Evolutionary conservation across 1,140 invertebrate species (phyloP), one percentile per base, ranked within the genome.

Genomic region (Muscidifurax raptorellus): DNA sequence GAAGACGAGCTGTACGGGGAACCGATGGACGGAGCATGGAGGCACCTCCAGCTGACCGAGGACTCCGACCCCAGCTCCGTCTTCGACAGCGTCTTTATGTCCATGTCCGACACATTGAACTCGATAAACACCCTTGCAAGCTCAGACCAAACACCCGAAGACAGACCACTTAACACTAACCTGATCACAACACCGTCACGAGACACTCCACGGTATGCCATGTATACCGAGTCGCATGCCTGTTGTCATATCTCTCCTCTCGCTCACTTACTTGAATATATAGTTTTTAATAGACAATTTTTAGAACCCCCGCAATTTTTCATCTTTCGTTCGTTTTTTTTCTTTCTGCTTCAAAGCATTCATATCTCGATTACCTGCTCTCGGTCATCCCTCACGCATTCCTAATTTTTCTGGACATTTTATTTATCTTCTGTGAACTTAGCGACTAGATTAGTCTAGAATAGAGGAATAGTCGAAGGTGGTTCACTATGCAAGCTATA

Each of bases 81-180:
- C 87, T 93, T 93, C 88, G 91, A 93, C 89, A 93, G 92, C 82
- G 92, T 93, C 87, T 90, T 93, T 90, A 92, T 93, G 90, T 93
- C 92, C 83, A 91, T 93, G 90, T 93, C 92, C 86, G 92, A 93
- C 89, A 93, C 92, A 89, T 90, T 93, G 88, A 93, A 93, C 90
- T 93, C 92, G 80, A 93, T 93, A 88, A 93, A 93, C 89, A 93
- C 92, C 89, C 89, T 93, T 86, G 90, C 89, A 91, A 93, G 91
- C 88, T 92, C 91, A 88, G 91, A 93, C 78, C 92, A 91, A 90
- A 93, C 91, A 90, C 92, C 92, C 74, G 92, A 93, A 89, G 92
- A 93, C 89, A 93, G 87, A 92, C 90, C 90, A 89, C 87, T 91
- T 88, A 92, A 92, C 91, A 93, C 88, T 89, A 90, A 82, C 80